Evolutionary conservation across 2,888 invertebrate genomes (phyloP).

Genomic region (Hecatera dysodea): DNA sequence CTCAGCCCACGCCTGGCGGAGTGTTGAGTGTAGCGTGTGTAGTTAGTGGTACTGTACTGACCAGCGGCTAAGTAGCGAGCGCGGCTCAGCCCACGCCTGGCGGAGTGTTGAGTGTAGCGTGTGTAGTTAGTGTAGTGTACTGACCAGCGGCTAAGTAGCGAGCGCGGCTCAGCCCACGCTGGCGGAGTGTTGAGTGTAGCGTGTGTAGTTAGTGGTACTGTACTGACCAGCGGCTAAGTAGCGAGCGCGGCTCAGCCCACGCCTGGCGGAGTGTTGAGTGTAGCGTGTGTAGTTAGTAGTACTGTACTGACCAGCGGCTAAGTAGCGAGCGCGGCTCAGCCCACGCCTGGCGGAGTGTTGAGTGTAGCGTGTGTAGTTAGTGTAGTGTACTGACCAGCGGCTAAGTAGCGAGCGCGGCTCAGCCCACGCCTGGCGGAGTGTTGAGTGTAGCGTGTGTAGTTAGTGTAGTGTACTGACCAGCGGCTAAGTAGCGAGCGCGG

Average conservation of each 20-base stretch:
- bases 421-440: too few relatives aligned
- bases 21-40: conserved; percentile 2
- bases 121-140: too few relatives aligned
- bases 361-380: conserved; percentile 1
- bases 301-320: conserved; percentile 62
- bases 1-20: conserved; percentile 78
- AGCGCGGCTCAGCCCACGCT: conserved; percentile 82
- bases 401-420: too few relatives aligned
- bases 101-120: too few relatives aligned
- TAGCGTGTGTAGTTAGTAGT: conserved; percentile 64
- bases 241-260: conserved; percentile 78
- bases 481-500: conserved; percentile 69
- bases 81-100: too few relatives aligned
- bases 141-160: too few relatives aligned
- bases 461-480: too few relatives aligned
- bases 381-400: conserved; percentile 54
- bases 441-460: too few relatives aligned
- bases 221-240: conserved; percentile 63
- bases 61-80: conserved; percentile 57
- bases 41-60: conserved; percentile 36
- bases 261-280: conserved; percentile 80
- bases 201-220: neutral
- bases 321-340: conserved; percentile 73
- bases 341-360: conserved; percentile 74
- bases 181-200: conserved; percentile 76